These are phyloP conservation scores for Caenorhabditis tropicalis DNA, from an alignment of 1,140 invertebrate species.

Conservation along the genomic window DNA sequence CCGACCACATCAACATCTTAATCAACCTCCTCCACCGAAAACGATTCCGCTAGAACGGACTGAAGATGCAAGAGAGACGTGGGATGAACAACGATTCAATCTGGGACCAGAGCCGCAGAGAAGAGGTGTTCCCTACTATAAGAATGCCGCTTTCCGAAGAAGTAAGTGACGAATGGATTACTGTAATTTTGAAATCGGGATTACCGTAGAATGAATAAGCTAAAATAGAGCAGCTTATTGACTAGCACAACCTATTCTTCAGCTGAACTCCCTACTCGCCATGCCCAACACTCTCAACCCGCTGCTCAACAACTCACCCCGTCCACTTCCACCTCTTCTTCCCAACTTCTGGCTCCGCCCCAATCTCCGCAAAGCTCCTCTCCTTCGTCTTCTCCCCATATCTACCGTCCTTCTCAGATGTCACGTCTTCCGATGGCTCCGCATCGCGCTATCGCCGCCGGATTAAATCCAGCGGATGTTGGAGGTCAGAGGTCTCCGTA, in stretches of 20 bases:
- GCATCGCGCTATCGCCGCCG: neutral
- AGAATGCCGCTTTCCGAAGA: neutral
- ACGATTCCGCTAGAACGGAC: neutral
- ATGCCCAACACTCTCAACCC: neutral
- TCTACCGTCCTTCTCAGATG: too few relatives aligned
- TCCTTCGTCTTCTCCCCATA: neutral
- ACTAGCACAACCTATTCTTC: neutral
- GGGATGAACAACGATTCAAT: too few relatives aligned
- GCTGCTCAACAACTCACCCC: neutral
- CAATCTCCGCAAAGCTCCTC: neutral
- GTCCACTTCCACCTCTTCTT: constrained; percentile 2
- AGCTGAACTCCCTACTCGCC: neutral
- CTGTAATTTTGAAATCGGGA: neutral
- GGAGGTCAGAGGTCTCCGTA: neutral
- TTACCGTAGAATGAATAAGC: too few relatives aligned
- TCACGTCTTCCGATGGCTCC: constrained; percentile 16
- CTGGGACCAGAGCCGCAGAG: constrained; percentile 6
- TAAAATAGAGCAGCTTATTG: too few relatives aligned
- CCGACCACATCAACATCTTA: too few relatives aligned
- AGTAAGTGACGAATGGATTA: neutral
- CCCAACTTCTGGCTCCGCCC: neutral
- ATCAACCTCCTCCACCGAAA: neutral
- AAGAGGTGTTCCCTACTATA: constrained; percentile 24
- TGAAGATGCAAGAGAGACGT: too few relatives aligned
- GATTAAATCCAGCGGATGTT: neutral